Evolutionary conservation across 2,888 invertebrate genomes (phyloP).

Genomic region (Epinotia bilunana): DNA sequence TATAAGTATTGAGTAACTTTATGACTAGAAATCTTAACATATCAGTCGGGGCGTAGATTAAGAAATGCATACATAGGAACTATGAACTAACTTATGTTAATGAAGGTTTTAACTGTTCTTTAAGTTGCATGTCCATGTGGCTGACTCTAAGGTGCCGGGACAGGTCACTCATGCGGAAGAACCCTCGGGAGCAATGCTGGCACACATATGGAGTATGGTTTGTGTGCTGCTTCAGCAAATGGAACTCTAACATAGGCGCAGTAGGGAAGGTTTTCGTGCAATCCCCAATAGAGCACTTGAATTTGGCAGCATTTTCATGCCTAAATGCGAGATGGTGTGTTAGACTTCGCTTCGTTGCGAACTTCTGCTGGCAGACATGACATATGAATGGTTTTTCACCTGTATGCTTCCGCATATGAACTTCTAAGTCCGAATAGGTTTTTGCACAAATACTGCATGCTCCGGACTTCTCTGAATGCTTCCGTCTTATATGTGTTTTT

Average conservation of each 20-base stretch:
- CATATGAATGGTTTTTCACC: slow-evolving; percentile 80
- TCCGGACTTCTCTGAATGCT: slow-evolving; percentile 84
- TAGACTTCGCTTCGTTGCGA: slow-evolving; percentile 67
- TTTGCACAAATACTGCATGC: slow-evolving; percentile 81
- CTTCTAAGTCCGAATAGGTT: slow-evolving; percentile 81
- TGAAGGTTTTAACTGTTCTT: slow-evolving; percentile 48
- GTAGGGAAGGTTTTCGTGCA: slow-evolving; percentile 74
- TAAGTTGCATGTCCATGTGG: slow-evolving; percentile 65
- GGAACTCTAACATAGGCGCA: slow-evolving; percentile 76
- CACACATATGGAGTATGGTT: slow-evolving; percentile 77
- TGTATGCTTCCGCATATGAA: slow-evolving; percentile 84
- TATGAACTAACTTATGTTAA: slow-evolving; percentile 26
- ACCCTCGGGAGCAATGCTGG: slow-evolving; percentile 74
- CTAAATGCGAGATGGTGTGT: slow-evolving; percentile 74
- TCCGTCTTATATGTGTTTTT: slow-evolving; percentile 80
- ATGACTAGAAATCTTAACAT: slow-evolving; percentile 39
- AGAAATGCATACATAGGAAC: slow-evolving; percentile 24
- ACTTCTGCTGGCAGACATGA: slow-evolving; percentile 68
- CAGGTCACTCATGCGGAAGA: slow-evolving; percentile 74
- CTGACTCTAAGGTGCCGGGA: slow-evolving; percentile 71
- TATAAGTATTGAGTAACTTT: slow-evolving; percentile 23
- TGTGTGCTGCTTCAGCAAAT: slow-evolving; percentile 75
- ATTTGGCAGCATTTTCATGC: slow-evolving; percentile 74
- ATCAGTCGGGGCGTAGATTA: slow-evolving; percentile 35
- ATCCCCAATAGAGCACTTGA: slow-evolving; percentile 73